Percentiles rank a stretch among this genome's conserved stretches.
These are phyloP conservation scores for Cheiracanthium punctorium DNA, from an alignment of 2,888 invertebrate genomes.

Conservation along the genomic window DNA sequence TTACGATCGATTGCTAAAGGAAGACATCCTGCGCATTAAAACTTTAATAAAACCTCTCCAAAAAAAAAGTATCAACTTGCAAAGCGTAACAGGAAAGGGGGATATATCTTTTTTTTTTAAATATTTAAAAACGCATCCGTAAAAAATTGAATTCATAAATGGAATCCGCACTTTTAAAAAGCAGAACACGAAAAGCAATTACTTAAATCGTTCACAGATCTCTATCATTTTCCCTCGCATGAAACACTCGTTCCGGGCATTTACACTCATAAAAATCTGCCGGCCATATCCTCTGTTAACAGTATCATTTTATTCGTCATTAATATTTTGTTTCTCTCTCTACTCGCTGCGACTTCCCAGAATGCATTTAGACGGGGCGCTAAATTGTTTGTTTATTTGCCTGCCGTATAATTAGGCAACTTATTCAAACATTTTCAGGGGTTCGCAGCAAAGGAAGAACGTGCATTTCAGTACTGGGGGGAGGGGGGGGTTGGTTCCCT, in stretches of 20 bases:
- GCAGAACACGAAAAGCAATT: not conserved
- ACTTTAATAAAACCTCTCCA: not conserved
- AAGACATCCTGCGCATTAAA: not conserved
- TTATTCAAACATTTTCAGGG: conserved; percentile 67
- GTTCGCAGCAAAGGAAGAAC: conserved; percentile 44
- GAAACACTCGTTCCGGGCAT: not conserved
- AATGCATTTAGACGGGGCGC: conserved; percentile 41
- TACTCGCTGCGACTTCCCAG: not conserved
- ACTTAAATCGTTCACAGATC: not conserved
- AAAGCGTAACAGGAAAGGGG: too few relatives aligned
- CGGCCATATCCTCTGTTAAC: not conserved
- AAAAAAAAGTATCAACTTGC: not conserved
- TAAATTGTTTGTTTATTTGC: conserved; percentile 65
- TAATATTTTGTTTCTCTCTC: conserved; percentile 18
- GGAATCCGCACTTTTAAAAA: not conserved
- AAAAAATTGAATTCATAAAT: not conserved
- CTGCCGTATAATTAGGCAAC: conserved; percentile 59
- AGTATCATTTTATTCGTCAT: not conserved
- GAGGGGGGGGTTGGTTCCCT: too few relatives aligned
- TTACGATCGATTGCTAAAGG: not conserved
- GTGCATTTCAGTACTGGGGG: conserved; percentile 66
- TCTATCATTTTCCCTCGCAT: too few relatives aligned
- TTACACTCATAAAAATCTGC: not conserved
- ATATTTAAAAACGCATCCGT: not conserved
- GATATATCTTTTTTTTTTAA: too few relatives aligned